Evolutionary conservation across 2,113 vertebrate species (phyloP).

Genomic region (Vimba vimba): DNA sequence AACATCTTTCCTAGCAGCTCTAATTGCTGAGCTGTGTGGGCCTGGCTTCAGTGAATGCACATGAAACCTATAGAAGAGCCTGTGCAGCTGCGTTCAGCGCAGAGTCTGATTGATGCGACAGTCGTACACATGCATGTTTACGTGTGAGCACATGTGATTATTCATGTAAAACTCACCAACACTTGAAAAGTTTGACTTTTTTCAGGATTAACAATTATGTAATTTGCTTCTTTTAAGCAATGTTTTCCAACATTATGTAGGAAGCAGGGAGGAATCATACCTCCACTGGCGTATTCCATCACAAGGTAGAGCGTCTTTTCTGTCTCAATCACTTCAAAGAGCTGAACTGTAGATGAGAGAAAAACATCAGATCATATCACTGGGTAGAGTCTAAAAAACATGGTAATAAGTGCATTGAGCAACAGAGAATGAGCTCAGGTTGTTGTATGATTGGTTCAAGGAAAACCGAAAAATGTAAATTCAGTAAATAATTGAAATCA

Average conservation of each 20-base stretch:
- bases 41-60: not conserved
- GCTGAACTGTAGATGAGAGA: slow-evolving; percentile 24
- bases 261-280: not conserved
- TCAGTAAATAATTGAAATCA: not conserved
- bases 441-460: too few species aligned
- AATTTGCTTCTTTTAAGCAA: not conserved
- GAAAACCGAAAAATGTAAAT: not conserved
- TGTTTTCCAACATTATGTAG: not conserved
- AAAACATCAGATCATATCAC: not conserved
- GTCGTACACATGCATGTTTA: not conserved
- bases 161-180: not conserved
- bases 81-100: not conserved
- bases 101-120: not conserved
- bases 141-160: not conserved
- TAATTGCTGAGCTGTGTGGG: slow-evolving; percentile 13
- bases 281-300: slow-evolving; percentile 40
- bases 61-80: not conserved
- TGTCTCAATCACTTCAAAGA: slow-evolving; percentile 41
- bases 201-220: not conserved
- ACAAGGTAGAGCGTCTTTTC: slow-evolving; percentile 33
- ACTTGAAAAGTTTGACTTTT: not conserved
- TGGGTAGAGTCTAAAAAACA: not conserved
- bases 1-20: not conserved
- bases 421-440: not conserved
- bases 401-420: not conserved